Base-by-base conservation (phyloP, 2,797 vertebrate genomes). In the Syndactyla subalaris region DNA sequence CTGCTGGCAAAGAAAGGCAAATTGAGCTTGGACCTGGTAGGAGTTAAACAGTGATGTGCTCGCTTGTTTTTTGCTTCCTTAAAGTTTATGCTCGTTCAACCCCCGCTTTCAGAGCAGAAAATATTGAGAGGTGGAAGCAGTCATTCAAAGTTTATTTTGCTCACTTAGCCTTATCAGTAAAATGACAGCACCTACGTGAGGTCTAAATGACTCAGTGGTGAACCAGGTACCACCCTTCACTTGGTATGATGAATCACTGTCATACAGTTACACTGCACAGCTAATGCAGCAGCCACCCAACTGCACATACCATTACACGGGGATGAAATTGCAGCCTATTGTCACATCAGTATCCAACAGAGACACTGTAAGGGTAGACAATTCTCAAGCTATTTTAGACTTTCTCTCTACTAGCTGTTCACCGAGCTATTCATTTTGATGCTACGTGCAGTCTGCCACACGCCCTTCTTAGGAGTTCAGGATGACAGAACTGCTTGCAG, bases 241-340 rank as follows among this genome's bases (percentile, higher is more conserved):
- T 68, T 43, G 1, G 0, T 6, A 20, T 21, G 38, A 27, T 32
- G 41, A 51, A 9, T 70, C 34, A 2, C 62, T 65, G 9, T 65
- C 22, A n/a, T 18, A 45, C 16, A 34, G 17, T 63, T 34, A 34
- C 48, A 41, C 36, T 5, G 13, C 22, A 14, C 54, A 26, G 39
- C 29, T n/a, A 49, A 65, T 7, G 39, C 71, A 32, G 68, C 67
- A 85, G 74, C 52, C 23, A 2, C 52, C 45, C 17, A 12, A 12
- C 8, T 1, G 13, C 2, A 0, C 7, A 8, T 12, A 14, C 22
- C 20, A 6, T 48, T 41, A 34, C 52, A 20, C 10, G 0, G 1
- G 34, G 48, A 29, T 51, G n/a, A 49, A 91, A 85, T 1, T 5
- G 5, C 52, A 92, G 68, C 46, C 48, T 68, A 36, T 14, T 61